Conservation (phyloP, 1,140 invertebrate genomes). For the Pogonomyrmex barbatus region DNA sequence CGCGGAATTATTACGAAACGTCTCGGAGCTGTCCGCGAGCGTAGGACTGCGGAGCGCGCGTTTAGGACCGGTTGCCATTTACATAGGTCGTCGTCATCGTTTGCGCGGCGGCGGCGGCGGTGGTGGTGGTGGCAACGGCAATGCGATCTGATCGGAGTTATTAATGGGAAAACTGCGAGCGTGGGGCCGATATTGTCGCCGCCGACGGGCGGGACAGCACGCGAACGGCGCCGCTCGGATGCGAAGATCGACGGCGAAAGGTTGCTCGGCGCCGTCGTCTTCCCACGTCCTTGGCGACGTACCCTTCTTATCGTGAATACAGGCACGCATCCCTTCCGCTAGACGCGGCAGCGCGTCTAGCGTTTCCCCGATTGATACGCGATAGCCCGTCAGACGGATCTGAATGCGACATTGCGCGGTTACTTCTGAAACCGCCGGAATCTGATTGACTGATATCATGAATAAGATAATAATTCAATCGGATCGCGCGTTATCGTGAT, state of each 20-base stretch:
- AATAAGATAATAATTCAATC: conserved; percentile 53
- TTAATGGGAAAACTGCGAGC: conserved; percentile 66
- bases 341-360: not conserved
- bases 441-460: not conserved
- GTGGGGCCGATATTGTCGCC: conserved; percentile 59
- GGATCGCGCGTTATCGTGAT: conserved; percentile 28
- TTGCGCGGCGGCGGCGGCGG: conserved; percentile 21
- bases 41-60: conserved; percentile 62
- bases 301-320: conserved; percentile 60
- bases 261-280: conserved; percentile 50
- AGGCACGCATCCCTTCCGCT: conserved; percentile 11
- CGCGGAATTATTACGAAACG: conserved; percentile 84
- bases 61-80: conserved; percentile 75
- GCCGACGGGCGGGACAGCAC: conserved; percentile 51
- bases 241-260: conserved; percentile 58
- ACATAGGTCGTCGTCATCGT: conserved; percentile 63
- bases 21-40: conserved; percentile 74
- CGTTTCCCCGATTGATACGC: conserved; percentile 9
- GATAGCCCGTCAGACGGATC: conserved; percentile 27
- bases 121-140: conserved; percentile 29
- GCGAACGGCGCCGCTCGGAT: conserved; percentile 43
- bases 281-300: conserved; percentile 65
- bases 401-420: not conserved
- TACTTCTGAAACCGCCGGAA: conserved; percentile 20
- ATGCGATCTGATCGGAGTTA: conserved; percentile 63